These are phyloP conservation scores for Galerucella nymphaeae DNA, from an alignment of 2,888 invertebrate species.

Conservation along the genomic window DNA sequence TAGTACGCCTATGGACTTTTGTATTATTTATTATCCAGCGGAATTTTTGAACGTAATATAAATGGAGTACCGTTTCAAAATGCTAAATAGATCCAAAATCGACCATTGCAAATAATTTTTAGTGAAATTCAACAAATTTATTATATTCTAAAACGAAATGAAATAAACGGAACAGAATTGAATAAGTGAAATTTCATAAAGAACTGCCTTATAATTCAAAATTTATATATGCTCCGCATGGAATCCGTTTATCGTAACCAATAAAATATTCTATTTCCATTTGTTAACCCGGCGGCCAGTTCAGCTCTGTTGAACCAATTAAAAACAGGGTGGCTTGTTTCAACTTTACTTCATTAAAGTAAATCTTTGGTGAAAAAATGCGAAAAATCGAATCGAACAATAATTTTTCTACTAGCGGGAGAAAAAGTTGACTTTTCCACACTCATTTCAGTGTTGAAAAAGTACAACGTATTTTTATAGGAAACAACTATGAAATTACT, in stretches of 20 bases:
- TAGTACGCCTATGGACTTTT: no score
- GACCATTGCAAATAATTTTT: no score
- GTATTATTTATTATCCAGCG: no score
- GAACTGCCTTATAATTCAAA: neutral
- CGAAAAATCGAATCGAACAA: no score
- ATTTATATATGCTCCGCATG: neutral
- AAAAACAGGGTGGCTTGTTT: neutral
- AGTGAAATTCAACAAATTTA: neutral
- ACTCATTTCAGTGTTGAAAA: no score
- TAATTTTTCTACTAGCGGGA: no score
- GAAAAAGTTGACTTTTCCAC: no score
- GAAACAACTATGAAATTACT: no score
- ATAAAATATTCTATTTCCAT: neutral
- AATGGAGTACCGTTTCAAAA: no score
- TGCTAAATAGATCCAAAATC: no score
- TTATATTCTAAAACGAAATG: neutral
- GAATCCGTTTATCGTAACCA: neutral
- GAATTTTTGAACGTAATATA: no score
- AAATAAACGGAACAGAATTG: neutral
- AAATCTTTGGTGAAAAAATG: neutral
- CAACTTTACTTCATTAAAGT: neutral
- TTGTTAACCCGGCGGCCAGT: neutral
- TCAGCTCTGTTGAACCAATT: neutral
- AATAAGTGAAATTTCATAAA: neutral
- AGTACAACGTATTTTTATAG: no score